phyloP scores from a whole-genome alignment of 2,113 vertebrate genomes.

The Eptatretus burgeri region DNA sequence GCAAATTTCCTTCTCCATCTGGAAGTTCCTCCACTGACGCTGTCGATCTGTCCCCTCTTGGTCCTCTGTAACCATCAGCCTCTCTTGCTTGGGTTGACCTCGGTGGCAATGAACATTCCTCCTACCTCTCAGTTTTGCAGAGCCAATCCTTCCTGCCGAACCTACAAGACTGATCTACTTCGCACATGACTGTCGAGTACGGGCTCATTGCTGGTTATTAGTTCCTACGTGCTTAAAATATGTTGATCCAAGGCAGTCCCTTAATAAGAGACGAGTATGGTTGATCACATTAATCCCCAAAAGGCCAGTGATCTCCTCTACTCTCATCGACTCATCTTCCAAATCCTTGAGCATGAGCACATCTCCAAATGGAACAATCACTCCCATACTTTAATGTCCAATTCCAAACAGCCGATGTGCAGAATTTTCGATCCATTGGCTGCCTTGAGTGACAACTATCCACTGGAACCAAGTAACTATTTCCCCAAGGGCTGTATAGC shows the following conservation, averaged over 20 bases:
- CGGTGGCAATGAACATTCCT: not conserved
- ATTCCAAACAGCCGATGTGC: conserved; percentile 1
- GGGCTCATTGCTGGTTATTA: not conserved
- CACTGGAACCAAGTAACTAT: not conserved
- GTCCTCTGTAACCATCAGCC: too few species aligned
- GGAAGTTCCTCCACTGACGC: too few species aligned
- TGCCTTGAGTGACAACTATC: not conserved
- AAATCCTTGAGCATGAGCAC: not conserved
- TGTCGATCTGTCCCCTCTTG: too few species aligned
- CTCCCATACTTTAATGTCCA: not conserved
- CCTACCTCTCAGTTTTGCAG: not conserved
- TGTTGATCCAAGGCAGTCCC: not conserved
- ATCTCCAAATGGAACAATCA: not conserved
- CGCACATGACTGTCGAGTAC: not conserved
- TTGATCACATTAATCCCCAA: not conserved
- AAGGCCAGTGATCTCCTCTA: not conserved
- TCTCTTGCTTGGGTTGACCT: too few species aligned
- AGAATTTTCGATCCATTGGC: conserved; percentile 3
- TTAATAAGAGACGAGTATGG: not conserved
- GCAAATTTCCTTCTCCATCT: too few species aligned
- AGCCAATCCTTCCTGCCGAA: not conserved
- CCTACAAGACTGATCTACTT: not conserved
- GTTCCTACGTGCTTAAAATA: not conserved
- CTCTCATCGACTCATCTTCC: not conserved
- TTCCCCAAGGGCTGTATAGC: not conserved